Conservation (phyloP, 2,888 invertebrate genomes). For the Pimpla rufipes region DNA sequence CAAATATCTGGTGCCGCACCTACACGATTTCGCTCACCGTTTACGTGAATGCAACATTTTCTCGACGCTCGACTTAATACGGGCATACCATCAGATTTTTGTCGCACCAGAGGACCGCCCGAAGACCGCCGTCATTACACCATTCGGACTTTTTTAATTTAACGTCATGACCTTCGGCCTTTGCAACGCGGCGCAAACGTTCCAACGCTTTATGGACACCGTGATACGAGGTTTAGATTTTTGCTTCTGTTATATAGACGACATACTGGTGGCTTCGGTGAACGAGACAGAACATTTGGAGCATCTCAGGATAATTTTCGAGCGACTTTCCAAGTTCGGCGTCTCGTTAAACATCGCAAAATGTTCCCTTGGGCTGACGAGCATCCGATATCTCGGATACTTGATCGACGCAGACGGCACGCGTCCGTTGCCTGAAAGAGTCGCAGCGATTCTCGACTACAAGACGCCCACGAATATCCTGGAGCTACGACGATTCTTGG, state of each 20-base stretch:
- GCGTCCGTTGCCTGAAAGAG: conserved; percentile 77
- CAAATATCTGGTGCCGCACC: too few relatives aligned
- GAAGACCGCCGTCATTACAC: conserved; percentile 76
- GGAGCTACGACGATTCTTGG: conserved; percentile 31
- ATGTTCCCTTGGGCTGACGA: conserved; percentile 66
- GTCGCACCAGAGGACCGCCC: conserved; percentile 69
- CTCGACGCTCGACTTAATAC: conserved; percentile 51
- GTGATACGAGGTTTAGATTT: conserved; percentile 62
- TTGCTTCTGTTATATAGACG: conserved; percentile 69
- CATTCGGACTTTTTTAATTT: conserved; percentile 73
- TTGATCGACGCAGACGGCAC: conserved; percentile 73
- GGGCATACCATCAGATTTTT: conserved; percentile 57
- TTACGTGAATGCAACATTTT: conserved; percentile 56
- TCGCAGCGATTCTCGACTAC: conserved; percentile 73
- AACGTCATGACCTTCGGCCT: conserved; percentile 68
- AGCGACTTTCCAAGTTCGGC: background rate
- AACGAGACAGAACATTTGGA: conserved; percentile 4
- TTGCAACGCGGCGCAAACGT: conserved; percentile 70
- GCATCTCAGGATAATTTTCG: conserved; percentile 1
- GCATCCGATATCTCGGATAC: conserved; percentile 77
- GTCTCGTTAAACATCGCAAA: conserved; percentile 64
- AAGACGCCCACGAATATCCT: background rate
- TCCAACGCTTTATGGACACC: conserved; percentile 74
- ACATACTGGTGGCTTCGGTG: conserved; percentile 63
- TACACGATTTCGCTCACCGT: too few relatives aligned